Evolutionary conservation across 2,888 invertebrate genomes (phyloP).

Genomic region (Chrysopilus asiliformis): DNA sequence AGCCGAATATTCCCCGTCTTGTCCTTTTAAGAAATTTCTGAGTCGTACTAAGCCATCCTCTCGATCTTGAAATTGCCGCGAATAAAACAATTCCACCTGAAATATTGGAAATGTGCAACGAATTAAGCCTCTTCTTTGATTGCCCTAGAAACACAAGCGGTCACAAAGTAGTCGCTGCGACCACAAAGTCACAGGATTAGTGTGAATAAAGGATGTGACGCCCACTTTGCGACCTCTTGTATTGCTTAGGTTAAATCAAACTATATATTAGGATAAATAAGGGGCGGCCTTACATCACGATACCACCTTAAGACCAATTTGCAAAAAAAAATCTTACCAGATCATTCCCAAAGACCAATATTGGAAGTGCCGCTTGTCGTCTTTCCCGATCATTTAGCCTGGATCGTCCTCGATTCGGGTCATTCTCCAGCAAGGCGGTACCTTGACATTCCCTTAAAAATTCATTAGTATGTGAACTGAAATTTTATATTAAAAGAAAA

Average conservation of each 20-base stretch:
- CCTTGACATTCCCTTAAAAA: slow-evolving; percentile 59
- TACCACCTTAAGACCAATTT: no score
- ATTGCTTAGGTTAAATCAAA: no score
- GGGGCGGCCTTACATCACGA: no score
- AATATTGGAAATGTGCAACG: slow-evolving; percentile 8
- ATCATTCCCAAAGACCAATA: slow-evolving; percentile 80
- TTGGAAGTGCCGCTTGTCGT: slow-evolving; percentile 79
- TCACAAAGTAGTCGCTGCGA: no score
- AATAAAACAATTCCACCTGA: slow-evolving; percentile 79
- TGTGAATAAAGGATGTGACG: no score
- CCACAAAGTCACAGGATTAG: no score
- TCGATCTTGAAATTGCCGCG: slow-evolving; percentile 79
- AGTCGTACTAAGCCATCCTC: slow-evolving; percentile 71
- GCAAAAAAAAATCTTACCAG: no score
- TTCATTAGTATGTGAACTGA: slow-evolving; percentile 70
- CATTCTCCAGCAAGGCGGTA: slow-evolving; percentile 36
- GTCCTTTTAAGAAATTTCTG: slow-evolving; percentile 30
- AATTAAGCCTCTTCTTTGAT: no score
- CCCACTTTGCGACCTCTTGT: no score
- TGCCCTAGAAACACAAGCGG: no score
- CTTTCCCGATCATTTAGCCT: slow-evolving; percentile 63
- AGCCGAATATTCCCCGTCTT: slow-evolving; percentile 18
- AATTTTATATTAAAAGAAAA: slow-evolving; percentile 17
- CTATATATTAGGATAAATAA: no score
- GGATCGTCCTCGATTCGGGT: slow-evolving; percentile 37